phyloP scores from a whole-genome alignment of 2,113 vertebrate genomes.

The Tachycineta bicolor region DNA sequence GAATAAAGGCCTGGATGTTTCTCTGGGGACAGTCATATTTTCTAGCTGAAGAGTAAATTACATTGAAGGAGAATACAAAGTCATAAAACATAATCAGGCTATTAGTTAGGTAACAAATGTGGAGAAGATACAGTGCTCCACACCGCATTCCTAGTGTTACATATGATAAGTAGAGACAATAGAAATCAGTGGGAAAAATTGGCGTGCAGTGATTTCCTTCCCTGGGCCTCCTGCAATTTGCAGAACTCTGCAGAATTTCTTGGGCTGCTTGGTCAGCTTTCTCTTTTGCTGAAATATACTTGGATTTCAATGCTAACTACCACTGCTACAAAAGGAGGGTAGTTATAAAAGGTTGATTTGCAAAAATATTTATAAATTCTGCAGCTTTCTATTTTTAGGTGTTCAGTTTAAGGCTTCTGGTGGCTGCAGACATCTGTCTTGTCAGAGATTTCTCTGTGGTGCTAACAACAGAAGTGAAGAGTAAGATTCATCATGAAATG shows the following conservation, averaged over 20 bases:
- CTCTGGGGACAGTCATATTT: conserved; percentile 57
- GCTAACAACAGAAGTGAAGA: conserved; percentile 51
- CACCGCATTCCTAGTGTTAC: neutral
- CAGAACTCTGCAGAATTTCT: conserved; percentile 56
- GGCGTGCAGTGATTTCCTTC: conserved; percentile 29
- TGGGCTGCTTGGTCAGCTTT: conserved; percentile 48
- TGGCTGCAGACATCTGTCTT: conserved; percentile 61
- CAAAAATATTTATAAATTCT: conserved; percentile 52
- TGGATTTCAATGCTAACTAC: conserved; percentile 39
- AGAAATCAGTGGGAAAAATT: conserved; percentile 44
- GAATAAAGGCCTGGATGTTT: conserved; percentile 60
- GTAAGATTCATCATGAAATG: conserved; percentile 31
- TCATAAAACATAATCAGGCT: conserved; percentile 42
- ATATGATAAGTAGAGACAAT: conserved; percentile 30
- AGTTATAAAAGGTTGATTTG: conserved; percentile 52
- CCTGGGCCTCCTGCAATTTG: conserved; percentile 41
- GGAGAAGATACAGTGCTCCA: neutral
- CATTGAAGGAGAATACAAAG: conserved; percentile 38
- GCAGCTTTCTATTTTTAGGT: conserved; percentile 51
- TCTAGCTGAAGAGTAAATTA: conserved; percentile 60
- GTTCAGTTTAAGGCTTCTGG: conserved; percentile 46
- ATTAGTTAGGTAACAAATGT: conserved; percentile 15
- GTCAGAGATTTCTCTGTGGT: conserved; percentile 46
- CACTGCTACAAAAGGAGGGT: conserved; percentile 16
- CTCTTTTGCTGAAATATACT: conserved; percentile 34